phyloP scores from a whole-genome alignment of 2,797 vertebrate genomes.

The Takifugu ocellatus region DNA sequence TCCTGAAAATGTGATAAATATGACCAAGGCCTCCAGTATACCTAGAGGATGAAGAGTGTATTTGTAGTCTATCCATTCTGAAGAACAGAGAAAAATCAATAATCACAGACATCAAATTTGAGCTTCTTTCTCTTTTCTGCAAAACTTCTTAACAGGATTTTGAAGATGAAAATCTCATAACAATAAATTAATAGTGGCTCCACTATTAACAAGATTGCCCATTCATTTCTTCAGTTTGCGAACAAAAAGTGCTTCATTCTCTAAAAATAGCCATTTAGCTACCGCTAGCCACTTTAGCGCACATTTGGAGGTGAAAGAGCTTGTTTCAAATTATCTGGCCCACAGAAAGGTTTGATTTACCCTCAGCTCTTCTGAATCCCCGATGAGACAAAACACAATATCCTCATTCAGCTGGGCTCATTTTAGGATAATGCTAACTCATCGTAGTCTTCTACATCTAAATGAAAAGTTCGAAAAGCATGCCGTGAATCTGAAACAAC shows the following conservation, averaged over 20 bases:
- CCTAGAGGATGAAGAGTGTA: slow-evolving; percentile 40
- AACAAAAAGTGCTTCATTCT: too few species aligned
- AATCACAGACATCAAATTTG: slow-evolving; percentile 49
- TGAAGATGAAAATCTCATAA: slow-evolving; percentile 10
- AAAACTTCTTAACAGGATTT: slow-evolving; percentile 55
- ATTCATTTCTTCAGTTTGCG: too few species aligned
- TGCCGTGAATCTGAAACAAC: slow-evolving; percentile 1
- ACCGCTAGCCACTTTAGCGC: too few species aligned
- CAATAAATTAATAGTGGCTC: background rate
- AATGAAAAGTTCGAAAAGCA: slow-evolving; percentile 15
- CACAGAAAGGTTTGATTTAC: slow-evolving; percentile 53
- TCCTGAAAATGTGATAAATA: background rate
- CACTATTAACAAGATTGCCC: too few species aligned
- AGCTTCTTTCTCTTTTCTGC: slow-evolving; percentile 13
- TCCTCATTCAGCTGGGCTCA: slow-evolving; percentile 63
- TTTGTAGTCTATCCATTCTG: slow-evolving; percentile 72
- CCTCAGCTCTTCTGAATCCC: slow-evolving; percentile 55
- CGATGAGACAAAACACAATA: slow-evolving; percentile 67
- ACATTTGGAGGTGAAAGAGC: slow-evolving; percentile 1
- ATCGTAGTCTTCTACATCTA: slow-evolving; percentile 35
- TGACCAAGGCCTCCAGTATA: slow-evolving; percentile 6
- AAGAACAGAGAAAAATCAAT: slow-evolving; percentile 65
- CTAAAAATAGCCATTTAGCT: too few species aligned
- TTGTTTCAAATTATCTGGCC: slow-evolving; percentile 44
- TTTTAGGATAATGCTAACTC: slow-evolving; percentile 66